phyloP scores from a whole-genome alignment of 2,888 invertebrate species.

The Mimachlamys varia region DNA sequence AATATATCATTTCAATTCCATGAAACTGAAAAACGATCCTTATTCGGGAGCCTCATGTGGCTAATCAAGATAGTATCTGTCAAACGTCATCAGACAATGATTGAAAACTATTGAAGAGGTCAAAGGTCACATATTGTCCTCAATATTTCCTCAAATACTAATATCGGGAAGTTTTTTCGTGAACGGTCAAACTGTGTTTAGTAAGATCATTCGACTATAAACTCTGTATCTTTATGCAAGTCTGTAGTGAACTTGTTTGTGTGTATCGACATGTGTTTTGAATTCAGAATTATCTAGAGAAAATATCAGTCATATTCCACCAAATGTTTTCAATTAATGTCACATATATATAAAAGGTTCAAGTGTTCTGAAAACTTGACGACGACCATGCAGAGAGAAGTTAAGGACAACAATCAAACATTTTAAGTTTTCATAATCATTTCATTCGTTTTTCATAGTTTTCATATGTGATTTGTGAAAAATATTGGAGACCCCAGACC shows the following conservation, averaged over 20 bases:
- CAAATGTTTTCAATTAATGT: slow-evolving; percentile 21
- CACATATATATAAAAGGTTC: neutral
- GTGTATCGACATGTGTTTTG: slow-evolving; percentile 13
- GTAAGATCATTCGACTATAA: neutral
- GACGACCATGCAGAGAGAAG: slow-evolving; percentile 17
- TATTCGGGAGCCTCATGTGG: neutral
- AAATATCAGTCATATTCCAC: slow-evolving; percentile 27
- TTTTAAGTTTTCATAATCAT: slow-evolving; percentile 20
- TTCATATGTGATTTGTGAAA: slow-evolving; percentile 28
- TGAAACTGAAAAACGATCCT: neutral
- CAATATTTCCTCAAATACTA: slow-evolving; percentile 34
- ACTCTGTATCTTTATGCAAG: slow-evolving; percentile 23
- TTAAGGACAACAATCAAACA: slow-evolving; percentile 3
- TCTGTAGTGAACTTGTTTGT: slow-evolving; percentile 15
- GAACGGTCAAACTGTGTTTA: slow-evolving; percentile 7
- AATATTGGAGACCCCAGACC: slow-evolving; percentile 11
- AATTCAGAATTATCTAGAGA: neutral
- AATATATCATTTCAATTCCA: neutral
- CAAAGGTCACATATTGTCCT: neutral
- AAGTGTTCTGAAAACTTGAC: neutral
- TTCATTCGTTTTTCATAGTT: slow-evolving; percentile 20
- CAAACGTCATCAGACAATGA: neutral
- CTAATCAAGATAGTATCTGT: neutral
- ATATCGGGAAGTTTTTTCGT: slow-evolving; percentile 34
- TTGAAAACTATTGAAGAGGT: neutral